These are phyloP conservation scores for Linnaemya vulpina DNA, from an alignment of 2,888 invertebrate genomes.

Conservation along the genomic window DNA sequence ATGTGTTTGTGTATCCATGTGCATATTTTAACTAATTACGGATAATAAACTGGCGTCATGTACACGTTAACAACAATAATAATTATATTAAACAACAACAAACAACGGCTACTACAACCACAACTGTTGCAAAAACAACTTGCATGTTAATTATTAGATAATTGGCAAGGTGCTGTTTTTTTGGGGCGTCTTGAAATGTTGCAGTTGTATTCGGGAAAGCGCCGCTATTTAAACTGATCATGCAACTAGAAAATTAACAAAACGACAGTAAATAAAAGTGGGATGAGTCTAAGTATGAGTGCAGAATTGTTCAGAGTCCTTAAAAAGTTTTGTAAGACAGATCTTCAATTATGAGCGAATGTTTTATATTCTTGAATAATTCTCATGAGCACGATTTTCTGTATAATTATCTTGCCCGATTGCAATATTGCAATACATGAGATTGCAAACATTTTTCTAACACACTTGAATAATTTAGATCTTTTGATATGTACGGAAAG, in stretches of 20 bases:
- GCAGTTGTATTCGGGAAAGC: constrained; percentile 12
- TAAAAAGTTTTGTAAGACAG: too few relatives aligned
- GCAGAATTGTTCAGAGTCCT: too few relatives aligned
- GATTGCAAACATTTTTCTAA: too few relatives aligned
- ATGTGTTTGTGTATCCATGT: constrained; percentile 12
- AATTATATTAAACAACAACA: constrained; percentile 37
- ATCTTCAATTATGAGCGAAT: too few relatives aligned
- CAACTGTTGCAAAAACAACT: constrained; percentile 34
- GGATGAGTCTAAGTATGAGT: too few relatives aligned
- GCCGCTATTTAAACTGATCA: neutral
- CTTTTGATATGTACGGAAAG: too few relatives aligned
- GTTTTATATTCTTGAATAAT: too few relatives aligned
- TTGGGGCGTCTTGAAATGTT: constrained; percentile 25
- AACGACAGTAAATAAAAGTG: neutral
- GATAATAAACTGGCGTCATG: constrained; percentile 68
- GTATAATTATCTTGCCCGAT: too few relatives aligned
- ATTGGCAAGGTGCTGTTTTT: constrained; percentile 60
- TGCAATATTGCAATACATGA: too few relatives aligned
- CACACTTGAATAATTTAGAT: too few relatives aligned
- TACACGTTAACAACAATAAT: constrained; percentile 50
- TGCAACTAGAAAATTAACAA: neutral
- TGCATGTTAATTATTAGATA: constrained; percentile 68
- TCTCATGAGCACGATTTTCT: too few relatives aligned
- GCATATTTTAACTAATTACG: constrained; percentile 57
- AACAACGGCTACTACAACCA: constrained; percentile 25